Conservation (phyloP, 1,140 invertebrate genomes). For the Orussus abietinus region DNA sequence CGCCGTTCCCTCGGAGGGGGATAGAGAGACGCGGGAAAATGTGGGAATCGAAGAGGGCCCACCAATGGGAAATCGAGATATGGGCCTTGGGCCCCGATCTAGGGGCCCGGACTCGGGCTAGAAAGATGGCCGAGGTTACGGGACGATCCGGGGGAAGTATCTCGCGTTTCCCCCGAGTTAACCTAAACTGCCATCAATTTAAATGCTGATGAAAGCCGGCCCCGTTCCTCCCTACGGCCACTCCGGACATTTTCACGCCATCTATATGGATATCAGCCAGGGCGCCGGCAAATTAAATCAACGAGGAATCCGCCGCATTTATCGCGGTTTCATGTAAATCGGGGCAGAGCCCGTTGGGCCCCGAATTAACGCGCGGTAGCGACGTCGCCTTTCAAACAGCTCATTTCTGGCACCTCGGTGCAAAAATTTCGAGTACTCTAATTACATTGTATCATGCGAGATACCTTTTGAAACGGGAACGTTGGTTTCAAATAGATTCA, state of each 20-base stretch:
- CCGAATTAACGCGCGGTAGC: no score
- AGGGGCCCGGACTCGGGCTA: no score
- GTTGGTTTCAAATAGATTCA: neutral
- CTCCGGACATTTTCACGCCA: constrained; percentile 33
- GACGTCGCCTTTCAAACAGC: neutral
- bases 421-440: neutral
- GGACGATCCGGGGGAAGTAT: no score
- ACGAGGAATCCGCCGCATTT: constrained; percentile 29
- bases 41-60: no score
- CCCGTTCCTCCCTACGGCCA: constrained; percentile 15
- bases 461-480: neutral
- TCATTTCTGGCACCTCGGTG: neutral
- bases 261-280: constrained; percentile 31
- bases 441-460: neutral
- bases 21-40: no score
- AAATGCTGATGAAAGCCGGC: constrained; percentile 29
- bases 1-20: no score
- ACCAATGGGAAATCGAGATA: no score
- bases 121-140: no score
- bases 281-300: constrained; percentile 37
- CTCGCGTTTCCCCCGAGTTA: constrained; percentile 21
- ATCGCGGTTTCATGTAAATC: constrained; percentile 38
- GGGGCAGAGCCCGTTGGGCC: neutral
- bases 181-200: constrained; percentile 35
- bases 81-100: no score